Evolutionary conservation across 1,140 invertebrate genomes (phyloP), one percentile per base, ranked within the genome.

Genomic region (Drosophila lowei): DNA sequence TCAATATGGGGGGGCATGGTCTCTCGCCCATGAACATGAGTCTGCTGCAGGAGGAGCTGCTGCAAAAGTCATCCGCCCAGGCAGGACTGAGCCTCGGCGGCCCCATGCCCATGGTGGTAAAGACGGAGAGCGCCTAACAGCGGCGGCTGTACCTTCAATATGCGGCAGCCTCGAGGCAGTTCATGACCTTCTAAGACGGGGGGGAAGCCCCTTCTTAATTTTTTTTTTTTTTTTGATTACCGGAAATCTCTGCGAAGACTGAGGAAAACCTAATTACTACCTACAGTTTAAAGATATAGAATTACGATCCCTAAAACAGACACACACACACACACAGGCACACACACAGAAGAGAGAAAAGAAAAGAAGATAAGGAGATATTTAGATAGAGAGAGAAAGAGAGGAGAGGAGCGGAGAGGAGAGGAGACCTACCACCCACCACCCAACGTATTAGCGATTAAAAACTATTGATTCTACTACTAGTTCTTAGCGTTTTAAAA

Each of bases 231-330:
- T 48, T 66, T 61, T 66, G 71, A 38, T 38, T 79, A 86, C 72
- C 77, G 75, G 72, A 88, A 90, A 90, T 90, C 89, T 91, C 88
- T 91, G 90, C 88, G 61, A 91, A 91, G 90, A 91, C 90, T 91
- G 90, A 91, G 66, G 90, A 90, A 38, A 38, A 90, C 81, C 83
- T 89, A 83, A 77, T 76, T 89, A 88, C 83, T 88, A 88, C 83
- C 83, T 88, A 88, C 75, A 88, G 62, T 83, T 78, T 57, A 64
- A 46, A 30, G n/a, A 38, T 44, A 72, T 59, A 60, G 56, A 59
- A 61, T 58, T 70, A 60, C 58, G 52, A 70, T 59, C 16, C 55
- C 59, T 44, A 61, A 42, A 53, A 58, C 18, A 38, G 16, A 68
- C 30, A 49, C 42, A 63, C 41, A 55, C 42, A 62, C 42, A 62